Conservation (phyloP, 2,113 vertebrate genomes). For the Paraplagusia blochii region DNA sequence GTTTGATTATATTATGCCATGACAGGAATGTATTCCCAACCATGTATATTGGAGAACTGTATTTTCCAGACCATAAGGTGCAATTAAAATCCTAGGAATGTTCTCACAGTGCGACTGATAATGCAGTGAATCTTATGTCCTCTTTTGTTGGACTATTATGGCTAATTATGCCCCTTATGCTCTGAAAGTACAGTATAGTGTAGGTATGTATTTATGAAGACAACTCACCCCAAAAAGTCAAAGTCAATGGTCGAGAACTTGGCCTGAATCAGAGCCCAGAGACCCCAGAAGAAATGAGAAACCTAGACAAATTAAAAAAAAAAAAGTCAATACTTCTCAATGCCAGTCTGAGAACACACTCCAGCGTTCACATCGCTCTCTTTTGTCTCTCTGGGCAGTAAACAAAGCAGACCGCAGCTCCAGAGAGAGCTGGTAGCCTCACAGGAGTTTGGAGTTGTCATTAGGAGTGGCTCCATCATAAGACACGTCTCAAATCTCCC, state of each 20-base stretch:
- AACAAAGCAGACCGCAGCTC: conserved; percentile 32
- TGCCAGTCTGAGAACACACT: conserved; percentile 28
- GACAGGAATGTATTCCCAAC: no score
- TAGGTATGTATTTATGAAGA: background rate
- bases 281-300: conserved; percentile 97
- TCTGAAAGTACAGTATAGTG: no score
- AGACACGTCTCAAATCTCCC: conserved; percentile 4
- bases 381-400: conserved; percentile 36
- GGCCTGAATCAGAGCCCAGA: conserved; percentile 97
- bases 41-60: background rate
- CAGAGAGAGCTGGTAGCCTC: conserved; percentile 4
- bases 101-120: no score
- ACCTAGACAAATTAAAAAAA: conserved; percentile 76
- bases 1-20: no score
- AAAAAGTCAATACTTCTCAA: conserved; percentile 21
- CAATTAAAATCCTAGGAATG: no score
- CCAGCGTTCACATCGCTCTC: conserved; percentile 30
- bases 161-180: no score
- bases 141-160: no score
- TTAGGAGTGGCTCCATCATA: conserved; percentile 1
- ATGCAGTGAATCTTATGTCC: no score
- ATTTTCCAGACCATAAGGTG: no score
- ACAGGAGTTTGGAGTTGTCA: conserved; percentile 2
- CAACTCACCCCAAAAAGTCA: conserved; percentile 92
- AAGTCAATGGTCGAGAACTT: conserved; percentile 97